Base-by-base conservation (phyloP, 2,113 vertebrate species). In the Menura novaehollandiae region DNA sequence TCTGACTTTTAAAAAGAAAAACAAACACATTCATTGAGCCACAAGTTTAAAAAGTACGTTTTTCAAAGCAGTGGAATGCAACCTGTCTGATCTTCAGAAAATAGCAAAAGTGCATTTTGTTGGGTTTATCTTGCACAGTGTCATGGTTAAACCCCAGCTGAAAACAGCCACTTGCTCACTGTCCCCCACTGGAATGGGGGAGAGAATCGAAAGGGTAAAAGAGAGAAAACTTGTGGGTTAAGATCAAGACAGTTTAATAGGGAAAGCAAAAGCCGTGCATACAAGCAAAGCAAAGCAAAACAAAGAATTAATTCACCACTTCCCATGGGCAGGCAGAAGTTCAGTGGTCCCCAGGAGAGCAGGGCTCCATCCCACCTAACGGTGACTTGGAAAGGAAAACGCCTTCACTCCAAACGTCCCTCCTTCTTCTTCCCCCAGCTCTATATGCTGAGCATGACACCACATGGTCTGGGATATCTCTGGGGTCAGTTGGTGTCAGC, bases 331-430 rank as follows among this genome's bases (percentile, higher is more conserved):
- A 46, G 11, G 11, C 6, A n/a, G 22, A 51, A 33, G 28, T n/a
- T 67, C 46, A 52, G 15, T 37, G 44, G 28, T 44, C 6, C 5
- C 4, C 37, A 39, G 39, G 7, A 59, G 9, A 82, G 19, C 52
- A 52, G 23, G 44, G 13, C 28, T 53, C 39, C 13, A 10, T n/a
- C 37, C 30, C 7, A 16, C 6, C 11, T 21, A 12, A 6, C 6
- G 43, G 18, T 39, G 52, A 30, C 39, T 39, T n/a, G 39, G 53
- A 51, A 82, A n/a, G 46, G 39, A 37, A 60, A 52, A 52, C 9
- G 5, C 19, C 15, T 14, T 30, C 13, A 14, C 23, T n/a, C 28
- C 1, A 0, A 81, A 37, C 7, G 8, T 12, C 10, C 12, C 10
- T 5, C 7, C 28, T 44, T 46, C 37, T 43, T 20, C 60, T 89